Conservation (phyloP, 2,113 vertebrate genomes). For the Circaetus cinerascens region DNA sequence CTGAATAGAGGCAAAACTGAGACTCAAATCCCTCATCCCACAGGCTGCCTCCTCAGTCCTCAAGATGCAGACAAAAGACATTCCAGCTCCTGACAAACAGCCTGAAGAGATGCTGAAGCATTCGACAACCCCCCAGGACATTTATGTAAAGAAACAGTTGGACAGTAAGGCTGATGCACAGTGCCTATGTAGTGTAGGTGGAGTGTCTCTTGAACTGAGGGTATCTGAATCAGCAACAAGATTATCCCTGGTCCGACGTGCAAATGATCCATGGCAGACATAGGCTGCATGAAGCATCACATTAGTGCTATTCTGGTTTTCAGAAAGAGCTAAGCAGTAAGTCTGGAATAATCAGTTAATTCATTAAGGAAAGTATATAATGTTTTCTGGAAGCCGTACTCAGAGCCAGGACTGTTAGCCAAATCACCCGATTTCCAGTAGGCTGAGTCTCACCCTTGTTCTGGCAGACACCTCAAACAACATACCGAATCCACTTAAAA, state of each 20-base stretch:
- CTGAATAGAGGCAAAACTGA: conserved; percentile 26
- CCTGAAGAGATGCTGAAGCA: not conserved
- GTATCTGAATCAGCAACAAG: not conserved
- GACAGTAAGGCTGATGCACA: not conserved
- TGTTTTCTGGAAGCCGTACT: not conserved
- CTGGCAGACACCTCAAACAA: not conserved
- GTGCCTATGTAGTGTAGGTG: accelerated
- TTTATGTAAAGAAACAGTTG: not conserved
- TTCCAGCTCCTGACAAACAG: not conserved
- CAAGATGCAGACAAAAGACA: not conserved
- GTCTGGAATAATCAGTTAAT: not conserved
- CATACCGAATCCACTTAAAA: not conserved
- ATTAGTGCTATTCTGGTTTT: not conserved
- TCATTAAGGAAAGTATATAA: not conserved
- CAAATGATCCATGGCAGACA: not conserved
- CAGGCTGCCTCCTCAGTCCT: not conserved
- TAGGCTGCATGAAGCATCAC: not conserved
- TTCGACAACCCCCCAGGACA: not conserved
- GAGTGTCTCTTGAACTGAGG: not conserved
- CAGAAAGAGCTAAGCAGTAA: not conserved
- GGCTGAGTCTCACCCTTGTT: not conserved
- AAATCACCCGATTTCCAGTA: not conserved
- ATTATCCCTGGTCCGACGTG: not conserved
- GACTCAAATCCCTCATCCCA: not conserved
- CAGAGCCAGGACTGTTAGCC: not conserved